A percentile compares a stretch with the other conserved stretches of the same genome.
Evolutionary conservation across 2,888 invertebrate genomes (phyloP).

Genomic region (Leucophenga montana): DNA sequence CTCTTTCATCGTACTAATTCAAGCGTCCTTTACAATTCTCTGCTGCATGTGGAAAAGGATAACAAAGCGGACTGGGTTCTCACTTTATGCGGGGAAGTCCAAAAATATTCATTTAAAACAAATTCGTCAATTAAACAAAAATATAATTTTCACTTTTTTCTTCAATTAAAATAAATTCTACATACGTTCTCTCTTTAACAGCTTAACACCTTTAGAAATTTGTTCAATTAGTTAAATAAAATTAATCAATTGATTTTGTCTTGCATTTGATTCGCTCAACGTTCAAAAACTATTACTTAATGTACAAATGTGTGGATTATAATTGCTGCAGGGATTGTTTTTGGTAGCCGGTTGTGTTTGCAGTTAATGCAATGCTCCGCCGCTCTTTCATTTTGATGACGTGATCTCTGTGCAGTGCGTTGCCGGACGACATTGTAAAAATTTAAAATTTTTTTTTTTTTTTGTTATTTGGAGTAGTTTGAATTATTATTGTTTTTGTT

Average conservation of each 20-base stretch:
- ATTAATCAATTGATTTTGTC: background rate
- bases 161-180: constrained; percentile 17
- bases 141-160: background rate
- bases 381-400: background rate
- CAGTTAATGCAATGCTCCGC: too few relatives aligned
- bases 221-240: background rate
- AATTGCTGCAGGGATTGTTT: background rate
- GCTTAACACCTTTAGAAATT: constrained; percentile 11
- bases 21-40: too few relatives aligned
- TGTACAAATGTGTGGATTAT: background rate
- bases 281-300: background rate
- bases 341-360: background rate
- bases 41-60: too few relatives aligned
- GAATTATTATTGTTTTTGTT: constrained; percentile 36
- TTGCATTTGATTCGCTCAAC: constrained; percentile 23
- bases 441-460: constrained; percentile 35
- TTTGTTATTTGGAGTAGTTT: constrained; percentile 41
- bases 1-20: background rate
- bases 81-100: background rate
- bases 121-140: too few relatives aligned
- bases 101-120: too few relatives aligned
- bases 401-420: too few relatives aligned
- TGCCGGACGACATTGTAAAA: constrained; percentile 14
- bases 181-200: constrained; percentile 1
- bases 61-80: background rate